phyloP scores from a whole-genome alignment of 2,113 vertebrate genomes.

The Tauraco erythrolophus region DNA sequence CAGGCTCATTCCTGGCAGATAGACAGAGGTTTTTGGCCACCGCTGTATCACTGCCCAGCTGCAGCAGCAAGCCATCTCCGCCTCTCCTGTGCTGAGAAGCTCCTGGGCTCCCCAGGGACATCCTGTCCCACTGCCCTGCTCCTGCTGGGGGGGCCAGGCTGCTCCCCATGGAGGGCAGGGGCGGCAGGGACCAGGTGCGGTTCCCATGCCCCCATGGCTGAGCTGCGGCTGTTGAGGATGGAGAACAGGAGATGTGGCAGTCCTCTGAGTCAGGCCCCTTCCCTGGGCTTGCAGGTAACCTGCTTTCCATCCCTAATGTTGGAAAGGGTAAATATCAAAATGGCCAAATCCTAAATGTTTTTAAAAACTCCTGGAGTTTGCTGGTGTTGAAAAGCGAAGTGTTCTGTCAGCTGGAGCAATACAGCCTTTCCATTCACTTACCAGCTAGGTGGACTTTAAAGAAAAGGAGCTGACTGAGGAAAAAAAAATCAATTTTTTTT shows the following conservation, averaged over 20 bases:
- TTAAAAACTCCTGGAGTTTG: not conserved
- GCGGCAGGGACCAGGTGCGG: not conserved
- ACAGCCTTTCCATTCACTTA: not conserved
- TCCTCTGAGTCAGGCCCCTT: not conserved
- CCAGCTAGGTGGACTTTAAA: not conserved
- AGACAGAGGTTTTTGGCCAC: not conserved
- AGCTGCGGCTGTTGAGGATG: not conserved
- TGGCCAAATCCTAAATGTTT: not conserved
- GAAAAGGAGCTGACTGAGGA: not conserved
- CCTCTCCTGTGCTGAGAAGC: not conserved
- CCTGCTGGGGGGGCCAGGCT: not conserved
- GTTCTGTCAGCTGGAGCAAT: not conserved
- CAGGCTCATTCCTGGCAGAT: not conserved
- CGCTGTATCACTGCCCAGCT: not conserved
- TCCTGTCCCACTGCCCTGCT: not conserved
- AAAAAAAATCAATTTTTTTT: not conserved
- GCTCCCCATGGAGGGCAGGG: not conserved
- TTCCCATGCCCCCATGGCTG: accelerated
- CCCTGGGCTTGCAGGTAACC: not conserved
- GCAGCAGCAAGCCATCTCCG: not conserved
- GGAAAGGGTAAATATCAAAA: not conserved
- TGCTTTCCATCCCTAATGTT: not conserved
- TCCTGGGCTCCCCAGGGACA: not conserved
- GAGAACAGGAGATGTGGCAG: accelerated
- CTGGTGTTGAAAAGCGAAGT: not conserved